Evolutionary conservation across 2,888 invertebrate genomes (phyloP).

Genomic region (Diadegma fenestrale): DNA sequence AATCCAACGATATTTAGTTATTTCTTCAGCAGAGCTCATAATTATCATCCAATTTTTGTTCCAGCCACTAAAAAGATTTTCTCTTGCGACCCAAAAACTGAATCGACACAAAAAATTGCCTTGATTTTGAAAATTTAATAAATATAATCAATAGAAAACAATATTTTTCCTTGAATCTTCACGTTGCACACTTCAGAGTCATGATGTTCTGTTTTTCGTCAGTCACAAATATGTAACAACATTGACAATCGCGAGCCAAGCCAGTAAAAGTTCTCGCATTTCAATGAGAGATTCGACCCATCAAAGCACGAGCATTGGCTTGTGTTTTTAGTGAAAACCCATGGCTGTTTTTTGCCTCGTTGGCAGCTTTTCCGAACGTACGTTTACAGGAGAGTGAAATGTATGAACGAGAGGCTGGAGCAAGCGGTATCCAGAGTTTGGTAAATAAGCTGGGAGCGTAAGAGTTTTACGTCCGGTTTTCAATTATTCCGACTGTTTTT

Average conservation of each 20-base stretch:
- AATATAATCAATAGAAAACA: too few species aligned
- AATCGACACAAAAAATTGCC: too few species aligned
- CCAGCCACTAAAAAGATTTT: too few species aligned
- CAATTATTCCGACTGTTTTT: conserved; percentile 48
- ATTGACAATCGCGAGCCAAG: neutral
- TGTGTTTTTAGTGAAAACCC: conserved; percentile 12
- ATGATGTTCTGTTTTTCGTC: neutral
- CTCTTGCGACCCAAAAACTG: too few species aligned
- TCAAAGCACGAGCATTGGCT: neutral
- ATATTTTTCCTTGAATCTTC: too few species aligned
- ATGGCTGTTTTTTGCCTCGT: neutral
- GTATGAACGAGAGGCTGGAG: conserved; percentile 1
- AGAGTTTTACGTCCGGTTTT: conserved; percentile 40
- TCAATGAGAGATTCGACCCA: neutral
- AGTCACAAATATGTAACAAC: neutral
- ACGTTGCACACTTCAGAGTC: too few species aligned
- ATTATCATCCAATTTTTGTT: too few species aligned
- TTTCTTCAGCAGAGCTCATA: too few species aligned
- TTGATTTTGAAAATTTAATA: too few species aligned
- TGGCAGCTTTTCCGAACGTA: neutral
- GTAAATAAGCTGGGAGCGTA: conserved; percentile 55
- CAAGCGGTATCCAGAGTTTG: conserved; percentile 55
- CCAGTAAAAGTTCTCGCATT: neutral
- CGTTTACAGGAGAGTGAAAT: conserved; percentile 1
- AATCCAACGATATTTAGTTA: too few species aligned